Conservation (phyloP, 1,140 invertebrate species). For the Proctacanthus coquilletti region DNA sequence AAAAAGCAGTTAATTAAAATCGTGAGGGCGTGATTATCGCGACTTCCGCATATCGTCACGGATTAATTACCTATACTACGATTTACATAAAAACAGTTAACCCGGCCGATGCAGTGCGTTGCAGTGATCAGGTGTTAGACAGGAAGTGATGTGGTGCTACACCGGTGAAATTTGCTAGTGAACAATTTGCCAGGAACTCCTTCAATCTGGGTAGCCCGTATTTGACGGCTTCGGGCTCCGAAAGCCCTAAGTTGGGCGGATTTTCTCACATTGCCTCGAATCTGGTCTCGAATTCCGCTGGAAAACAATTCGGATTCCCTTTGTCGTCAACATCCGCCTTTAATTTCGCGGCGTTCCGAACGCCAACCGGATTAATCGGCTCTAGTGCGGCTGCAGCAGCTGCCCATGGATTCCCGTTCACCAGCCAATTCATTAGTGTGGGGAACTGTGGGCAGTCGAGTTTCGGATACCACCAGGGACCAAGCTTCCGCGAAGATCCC, state of each 20-base stretch:
- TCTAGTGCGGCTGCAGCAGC: not conserved
- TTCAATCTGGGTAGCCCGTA: slow-evolving; percentile 31
- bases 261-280: not conserved
- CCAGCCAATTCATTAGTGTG: not conserved
- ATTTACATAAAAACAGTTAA: too few species aligned
- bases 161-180: too few species aligned
- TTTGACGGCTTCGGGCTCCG: slow-evolving; percentile 15
- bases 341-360: slow-evolving; percentile 6
- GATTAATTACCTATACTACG: too few species aligned
- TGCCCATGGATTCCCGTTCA: slow-evolving; percentile 2
- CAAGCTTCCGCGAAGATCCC: not conserved
- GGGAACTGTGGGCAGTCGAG: not conserved
- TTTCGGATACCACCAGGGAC: not conserved
- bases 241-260: slow-evolving; percentile 5
- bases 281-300: not conserved
- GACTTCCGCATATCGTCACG: too few species aligned
- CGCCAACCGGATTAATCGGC: not conserved
- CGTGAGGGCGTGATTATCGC: too few species aligned
- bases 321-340: slow-evolving; percentile 1
- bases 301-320: not conserved
- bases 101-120: too few species aligned
- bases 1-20: too few species aligned
- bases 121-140: too few species aligned
- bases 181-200: too few species aligned
- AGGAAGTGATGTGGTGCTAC: too few species aligned